Percentiles rank a stretch among this genome's conserved stretches.
Conservation (phyloP, 1,140 invertebrate genomes). For the Bombyx mandarina region DNA sequence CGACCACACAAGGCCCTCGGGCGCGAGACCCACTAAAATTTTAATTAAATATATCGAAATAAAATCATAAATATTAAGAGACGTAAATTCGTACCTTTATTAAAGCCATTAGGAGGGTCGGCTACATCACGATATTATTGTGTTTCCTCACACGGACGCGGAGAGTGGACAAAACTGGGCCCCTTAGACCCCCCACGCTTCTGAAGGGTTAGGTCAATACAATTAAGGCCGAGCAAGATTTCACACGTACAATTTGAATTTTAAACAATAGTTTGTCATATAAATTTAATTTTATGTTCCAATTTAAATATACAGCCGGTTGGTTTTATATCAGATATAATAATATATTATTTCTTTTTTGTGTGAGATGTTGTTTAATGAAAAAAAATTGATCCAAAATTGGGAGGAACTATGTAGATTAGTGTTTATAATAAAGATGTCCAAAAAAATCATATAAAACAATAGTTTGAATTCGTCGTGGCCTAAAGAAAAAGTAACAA, state of each 20-base stretch:
- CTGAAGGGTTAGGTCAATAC: conserved; percentile 43
- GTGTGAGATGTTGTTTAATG: no score
- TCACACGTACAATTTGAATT: conserved; percentile 65
- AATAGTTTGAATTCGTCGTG: no score
- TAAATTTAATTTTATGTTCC: conserved; percentile 60
- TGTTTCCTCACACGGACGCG: conserved; percentile 43
- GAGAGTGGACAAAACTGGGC: conserved; percentile 22
- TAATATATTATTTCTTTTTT: background rate
- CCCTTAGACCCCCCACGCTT: conserved; percentile 17
- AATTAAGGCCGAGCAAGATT: conserved; percentile 62
- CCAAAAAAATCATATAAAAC: no score
- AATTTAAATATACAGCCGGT: conserved; percentile 26
- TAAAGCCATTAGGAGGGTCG: conserved; percentile 58
- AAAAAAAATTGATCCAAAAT: no score
- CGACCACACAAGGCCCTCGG: background rate
- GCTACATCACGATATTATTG: conserved; percentile 50
- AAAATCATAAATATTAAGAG: conserved; percentile 58
- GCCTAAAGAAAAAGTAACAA: no score
- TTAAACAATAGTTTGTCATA: conserved; percentile 69
- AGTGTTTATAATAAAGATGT: no score
- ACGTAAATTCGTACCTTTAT: conserved; percentile 60
- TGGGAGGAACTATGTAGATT: no score
- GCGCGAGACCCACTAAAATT: conserved; percentile 33
- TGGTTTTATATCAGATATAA: conserved; percentile 2
- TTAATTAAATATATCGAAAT: conserved; percentile 66